These are phyloP conservation scores for Halisarca cf. caerulea DNA, from an alignment of 37 sponge, comb jelly and placozoan species.

Conservation along the genomic window DNA sequence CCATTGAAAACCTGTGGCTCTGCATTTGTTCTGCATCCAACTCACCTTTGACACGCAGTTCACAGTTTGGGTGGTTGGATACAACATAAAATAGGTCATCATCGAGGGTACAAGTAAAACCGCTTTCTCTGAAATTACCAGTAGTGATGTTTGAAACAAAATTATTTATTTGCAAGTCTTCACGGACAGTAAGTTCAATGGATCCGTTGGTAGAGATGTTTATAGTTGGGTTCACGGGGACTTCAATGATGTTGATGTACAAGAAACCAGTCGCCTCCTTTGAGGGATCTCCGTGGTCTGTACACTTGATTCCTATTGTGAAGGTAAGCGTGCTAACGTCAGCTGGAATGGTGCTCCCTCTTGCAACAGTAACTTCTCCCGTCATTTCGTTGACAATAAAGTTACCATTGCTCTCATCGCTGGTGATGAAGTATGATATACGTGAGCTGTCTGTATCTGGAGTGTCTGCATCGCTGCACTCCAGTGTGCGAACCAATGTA, in stretches of 20 bases:
- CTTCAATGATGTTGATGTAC: constrained; percentile 33
- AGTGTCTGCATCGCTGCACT: constrained; percentile 53
- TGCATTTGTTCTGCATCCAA: constrained; percentile 54
- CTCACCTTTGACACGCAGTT: neutral
- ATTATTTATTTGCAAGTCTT: constrained; percentile 40
- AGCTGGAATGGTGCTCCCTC: constrained; percentile 40
- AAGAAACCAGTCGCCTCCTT: constrained; percentile 9
- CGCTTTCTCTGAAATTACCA: constrained; percentile 1
- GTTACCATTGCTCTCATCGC: constrained; percentile 30
- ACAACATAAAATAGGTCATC: constrained; percentile 20
- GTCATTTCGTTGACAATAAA: constrained; percentile 44
- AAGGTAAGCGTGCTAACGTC: constrained; percentile 2
- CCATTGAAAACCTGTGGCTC: constrained; percentile 48
- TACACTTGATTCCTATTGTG: constrained; percentile 27
- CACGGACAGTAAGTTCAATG: constrained; percentile 43
- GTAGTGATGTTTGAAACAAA: constrained; percentile 41
- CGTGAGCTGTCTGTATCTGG: constrained; percentile 42
- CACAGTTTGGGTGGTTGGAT: constrained; percentile 25
- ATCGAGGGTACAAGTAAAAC: constrained; percentile 18
- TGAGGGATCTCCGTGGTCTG: constrained; percentile 58
- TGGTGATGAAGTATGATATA: constrained; percentile 51
- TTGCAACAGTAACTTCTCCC: constrained; percentile 42
- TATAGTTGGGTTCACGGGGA: neutral
- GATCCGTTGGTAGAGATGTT: neutral
- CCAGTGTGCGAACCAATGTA: constrained; percentile 21